phyloP scores from a whole-genome alignment of 2,888 invertebrate genomes.

The Caradrina kadenii region DNA sequence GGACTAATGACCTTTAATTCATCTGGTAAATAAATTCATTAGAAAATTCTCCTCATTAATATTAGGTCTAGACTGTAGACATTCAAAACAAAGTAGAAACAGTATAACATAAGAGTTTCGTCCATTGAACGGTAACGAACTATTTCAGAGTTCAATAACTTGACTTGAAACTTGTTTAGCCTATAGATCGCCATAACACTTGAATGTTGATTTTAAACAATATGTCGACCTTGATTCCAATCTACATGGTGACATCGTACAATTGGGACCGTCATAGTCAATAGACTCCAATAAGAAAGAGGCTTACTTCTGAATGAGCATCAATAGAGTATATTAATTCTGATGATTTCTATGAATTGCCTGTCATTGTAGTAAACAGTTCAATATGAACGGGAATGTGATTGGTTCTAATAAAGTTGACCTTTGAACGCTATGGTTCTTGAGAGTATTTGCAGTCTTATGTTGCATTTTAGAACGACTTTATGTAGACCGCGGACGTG shows the following conservation, averaged over 20 bases:
- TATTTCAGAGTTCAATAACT: slow-evolving; percentile 60
- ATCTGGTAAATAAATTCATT: slow-evolving; percentile 3
- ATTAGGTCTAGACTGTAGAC: neutral
- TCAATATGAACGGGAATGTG: slow-evolving; percentile 27
- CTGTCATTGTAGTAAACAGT: slow-evolving; percentile 40
- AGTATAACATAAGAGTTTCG: slow-evolving; percentile 11
- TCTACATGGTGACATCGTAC: slow-evolving; percentile 62
- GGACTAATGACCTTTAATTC: slow-evolving; percentile 6
- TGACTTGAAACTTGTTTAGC: slow-evolving; percentile 54
- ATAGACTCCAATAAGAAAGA: slow-evolving; percentile 63
- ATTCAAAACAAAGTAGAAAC: slow-evolving; percentile 10
- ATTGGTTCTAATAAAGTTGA: slow-evolving; percentile 26
- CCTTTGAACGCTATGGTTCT: slow-evolving; percentile 15
- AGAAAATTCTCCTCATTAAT: neutral
- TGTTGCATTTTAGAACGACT: slow-evolving; percentile 17
- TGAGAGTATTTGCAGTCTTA: slow-evolving; percentile 7
- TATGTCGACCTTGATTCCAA: slow-evolving; percentile 77
- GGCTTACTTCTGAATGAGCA: slow-evolving; percentile 51
- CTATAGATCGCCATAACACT: slow-evolving; percentile 54
- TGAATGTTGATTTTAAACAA: slow-evolving; percentile 67
- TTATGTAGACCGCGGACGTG: slow-evolving; percentile 5
- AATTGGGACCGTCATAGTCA: slow-evolving; percentile 64
- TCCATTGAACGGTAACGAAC: slow-evolving; percentile 33
- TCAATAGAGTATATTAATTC: slow-evolving; percentile 42
- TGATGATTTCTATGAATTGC: slow-evolving; percentile 43